Percentiles rank a stretch among this genome's conserved stretches.
phyloP scores from a whole-genome alignment of 2,797 vertebrate species.

The Antrozous pallidus region DNA sequence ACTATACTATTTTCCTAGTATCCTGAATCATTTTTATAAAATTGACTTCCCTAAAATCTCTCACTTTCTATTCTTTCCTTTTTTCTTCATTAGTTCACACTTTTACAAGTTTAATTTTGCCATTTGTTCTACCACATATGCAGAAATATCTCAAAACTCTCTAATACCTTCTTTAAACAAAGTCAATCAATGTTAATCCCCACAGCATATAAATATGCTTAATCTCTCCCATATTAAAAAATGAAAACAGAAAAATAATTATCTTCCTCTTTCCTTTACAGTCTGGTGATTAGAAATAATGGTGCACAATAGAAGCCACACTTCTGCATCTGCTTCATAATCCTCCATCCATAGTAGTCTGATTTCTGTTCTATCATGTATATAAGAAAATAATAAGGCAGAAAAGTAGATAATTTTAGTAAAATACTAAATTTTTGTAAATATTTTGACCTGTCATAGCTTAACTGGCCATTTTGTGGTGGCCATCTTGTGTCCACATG shows the following conservation, averaged over 20 bases:
- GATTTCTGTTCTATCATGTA: neutral
- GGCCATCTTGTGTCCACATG: no score
- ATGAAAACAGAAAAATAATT: neutral
- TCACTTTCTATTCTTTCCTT: neutral
- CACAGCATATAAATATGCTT: neutral
- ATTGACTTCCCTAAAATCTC: neutral
- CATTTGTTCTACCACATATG: neutral
- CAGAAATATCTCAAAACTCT: neutral
- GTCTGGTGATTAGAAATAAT: neutral
- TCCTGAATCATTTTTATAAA: neutral
- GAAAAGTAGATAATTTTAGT: neutral
- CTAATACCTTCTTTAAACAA: neutral
- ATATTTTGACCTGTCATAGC: neutral
- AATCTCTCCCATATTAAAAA: neutral
- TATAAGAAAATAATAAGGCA: neutral
- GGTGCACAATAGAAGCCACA: no score
- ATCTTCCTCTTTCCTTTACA: neutral
- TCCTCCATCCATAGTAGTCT: neutral
- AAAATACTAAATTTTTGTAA: neutral
- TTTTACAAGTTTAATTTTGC: neutral
- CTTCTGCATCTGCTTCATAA: neutral
- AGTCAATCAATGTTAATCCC: neutral
- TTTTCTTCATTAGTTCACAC: neutral
- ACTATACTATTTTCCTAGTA: neutral
- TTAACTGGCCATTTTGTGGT: no score